phyloP scores from a whole-genome alignment of 2,797 vertebrate species.

The Fistularia commersonii region DNA sequence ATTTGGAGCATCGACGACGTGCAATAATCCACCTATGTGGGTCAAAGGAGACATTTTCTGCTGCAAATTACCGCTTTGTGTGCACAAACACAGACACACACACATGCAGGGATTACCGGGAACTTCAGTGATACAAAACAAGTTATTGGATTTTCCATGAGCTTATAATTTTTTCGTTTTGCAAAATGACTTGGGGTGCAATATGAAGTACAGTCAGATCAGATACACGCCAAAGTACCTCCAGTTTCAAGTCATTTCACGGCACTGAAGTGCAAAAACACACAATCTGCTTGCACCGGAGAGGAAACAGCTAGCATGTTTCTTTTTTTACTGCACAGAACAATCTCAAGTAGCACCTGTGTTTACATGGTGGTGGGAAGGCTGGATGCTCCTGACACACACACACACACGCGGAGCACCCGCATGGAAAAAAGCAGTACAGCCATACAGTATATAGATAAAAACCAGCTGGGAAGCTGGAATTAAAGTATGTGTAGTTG shows the following conservation, averaged over 20 bases:
- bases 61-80: too few species aligned
- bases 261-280: not conserved
- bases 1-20: too few species aligned
- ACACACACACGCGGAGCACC: slow-evolving; percentile 10
- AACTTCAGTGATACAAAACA: too few species aligned
- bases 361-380: slow-evolving; percentile 14
- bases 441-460: slow-evolving; percentile 17
- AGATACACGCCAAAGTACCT: too few species aligned
- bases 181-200: not conserved
- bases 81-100: too few species aligned
- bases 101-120: too few species aligned
- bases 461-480: slow-evolving; percentile 1
- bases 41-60: too few species aligned
- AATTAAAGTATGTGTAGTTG: slow-evolving; percentile 4
- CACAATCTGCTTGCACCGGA: not conserved
- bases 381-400: not conserved
- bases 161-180: too few species aligned
- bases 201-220: too few species aligned
- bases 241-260: not conserved
- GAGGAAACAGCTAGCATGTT: slow-evolving; percentile 18
- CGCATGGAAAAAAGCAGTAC: not conserved
- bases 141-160: too few species aligned
- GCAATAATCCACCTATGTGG: too few species aligned
- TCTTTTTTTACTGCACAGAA: slow-evolving; percentile 18
- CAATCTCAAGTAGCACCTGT: slow-evolving; percentile 4